phyloP scores from a whole-genome alignment of 2,888 invertebrate species.

The Girardia tigrina region DNA sequence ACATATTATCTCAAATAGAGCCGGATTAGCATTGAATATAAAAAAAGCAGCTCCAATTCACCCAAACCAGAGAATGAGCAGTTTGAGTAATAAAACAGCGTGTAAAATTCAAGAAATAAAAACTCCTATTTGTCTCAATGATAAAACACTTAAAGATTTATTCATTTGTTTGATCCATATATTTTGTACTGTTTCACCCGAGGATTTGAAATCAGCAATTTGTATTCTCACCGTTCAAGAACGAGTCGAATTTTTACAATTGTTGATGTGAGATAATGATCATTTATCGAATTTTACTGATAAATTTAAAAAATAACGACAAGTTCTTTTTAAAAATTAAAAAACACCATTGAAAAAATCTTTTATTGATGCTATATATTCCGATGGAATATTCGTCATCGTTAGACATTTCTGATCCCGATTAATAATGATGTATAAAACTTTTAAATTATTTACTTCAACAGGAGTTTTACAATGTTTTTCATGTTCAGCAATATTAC shows the following conservation, averaged over 20 bases:
- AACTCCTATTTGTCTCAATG: conserved; percentile 38
- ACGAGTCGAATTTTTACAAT: conserved; percentile 68
- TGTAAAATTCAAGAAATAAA: not conserved
- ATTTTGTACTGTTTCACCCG: conserved; percentile 57
- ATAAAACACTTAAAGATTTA: conserved; percentile 57
- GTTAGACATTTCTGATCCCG: no score
- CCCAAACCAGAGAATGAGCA: not conserved
- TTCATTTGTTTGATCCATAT: conserved; percentile 75
- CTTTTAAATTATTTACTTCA: no score
- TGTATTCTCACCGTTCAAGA: conserved; percentile 68
- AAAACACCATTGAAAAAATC: no score
- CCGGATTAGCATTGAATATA: not conserved
- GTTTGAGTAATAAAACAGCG: not conserved
- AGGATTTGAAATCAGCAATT: conserved; percentile 78
- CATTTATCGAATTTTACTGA: no score
- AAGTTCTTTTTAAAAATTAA: no score
- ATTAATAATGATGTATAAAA: no score
- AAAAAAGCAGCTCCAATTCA: not conserved
- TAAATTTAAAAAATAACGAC: no score
- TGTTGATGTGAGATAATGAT: conserved; percentile 71
- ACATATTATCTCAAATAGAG: not conserved
- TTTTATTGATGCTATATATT: no score
- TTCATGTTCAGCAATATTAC: no score
- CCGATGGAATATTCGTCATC: no score
- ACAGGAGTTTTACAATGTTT: no score